Evolutionary conservation across 2,797 vertebrate genomes (phyloP).

Genomic region (Brachyrhaphis roseni): DNA sequence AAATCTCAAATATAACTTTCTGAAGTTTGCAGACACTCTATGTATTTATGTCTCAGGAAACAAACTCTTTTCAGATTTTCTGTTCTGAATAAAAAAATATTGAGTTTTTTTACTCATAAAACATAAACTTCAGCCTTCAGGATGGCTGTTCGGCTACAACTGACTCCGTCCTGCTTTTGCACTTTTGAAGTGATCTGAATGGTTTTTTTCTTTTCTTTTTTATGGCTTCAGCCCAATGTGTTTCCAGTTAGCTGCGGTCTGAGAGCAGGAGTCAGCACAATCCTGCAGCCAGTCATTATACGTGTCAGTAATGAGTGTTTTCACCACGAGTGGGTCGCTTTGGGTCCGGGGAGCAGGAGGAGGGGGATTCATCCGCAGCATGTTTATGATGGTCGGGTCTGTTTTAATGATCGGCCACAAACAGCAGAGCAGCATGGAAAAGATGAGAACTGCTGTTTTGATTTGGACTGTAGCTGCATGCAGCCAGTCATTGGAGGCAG

Average conservation of each 20-base stretch:
- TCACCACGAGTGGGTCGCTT: constrained; percentile 60
- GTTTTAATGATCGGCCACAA: constrained; percentile 48
- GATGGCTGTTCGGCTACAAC: not conserved
- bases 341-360: constrained; percentile 46
- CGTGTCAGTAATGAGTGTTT: constrained; percentile 74
- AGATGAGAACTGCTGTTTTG: constrained; percentile 26
- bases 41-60: not conserved
- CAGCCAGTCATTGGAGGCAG: constrained; percentile 17
- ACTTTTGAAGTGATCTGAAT: constrained; percentile 29
- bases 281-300: constrained; percentile 71
- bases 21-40: not conserved
- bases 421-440: constrained; percentile 25
- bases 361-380: constrained; percentile 31
- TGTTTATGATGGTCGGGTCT: constrained; percentile 48
- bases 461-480: constrained; percentile 12
- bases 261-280: constrained; percentile 75
- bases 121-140: not conserved
- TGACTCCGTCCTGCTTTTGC: constrained; percentile 14
- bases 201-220: constrained; percentile 16
- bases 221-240: constrained; percentile 69
- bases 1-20: not conserved
- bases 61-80: not conserved
- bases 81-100: not conserved
- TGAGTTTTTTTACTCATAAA: not conserved
- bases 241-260: constrained; percentile 74